Evolutionary conservation across 64 coral and sea anemone genomes (phyloP), one percentile per base, ranked within the genome.

Genomic region (Orbicella faveolata): DNA sequence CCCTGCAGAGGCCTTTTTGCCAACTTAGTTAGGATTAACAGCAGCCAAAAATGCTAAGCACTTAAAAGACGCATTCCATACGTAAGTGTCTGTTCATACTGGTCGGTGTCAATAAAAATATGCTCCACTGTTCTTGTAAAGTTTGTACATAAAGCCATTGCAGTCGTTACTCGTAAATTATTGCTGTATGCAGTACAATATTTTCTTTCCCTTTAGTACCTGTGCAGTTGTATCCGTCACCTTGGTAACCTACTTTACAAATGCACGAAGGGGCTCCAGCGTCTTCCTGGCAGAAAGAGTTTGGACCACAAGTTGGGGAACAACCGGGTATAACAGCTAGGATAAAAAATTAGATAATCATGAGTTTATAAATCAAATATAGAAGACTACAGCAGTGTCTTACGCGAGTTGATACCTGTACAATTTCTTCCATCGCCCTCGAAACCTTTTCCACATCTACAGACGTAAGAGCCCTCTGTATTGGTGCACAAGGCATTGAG

Each of bases 401-500:
- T 3, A 3, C 6, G 3, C 16, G 65, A 68, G 6, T 20, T 68
- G 16, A 76, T 37, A 94, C 92, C 92, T 79, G 80, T 73, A 54
- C 92, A 94, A 76, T 6, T 83, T 76, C 74, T 90, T 54, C 92
- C 92, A 79, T 90, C 82, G 59, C 79, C 79, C 4, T 14, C 66
- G 19, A 84, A 94, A 18, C 92, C 92, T 35, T 84, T 74, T 11
- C 48, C 62, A 64, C 92, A 94, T 9, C 37, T 63, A 37, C 92
- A 94, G 11, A 30, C 36, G 79, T 90, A 90, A 0, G 87, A 90
- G 36, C 92, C 92, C 37, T 20, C 23, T 8, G 73, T 84, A 44
- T 94, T 94, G n/a, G 30, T 83, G n/a, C 92, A 94, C 55, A 81
- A 26, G 6, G 92, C 88, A 5, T 90, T 17, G 16, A 57, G 12